phyloP scores from a whole-genome alignment of 1,140 invertebrate species.

The Zaprionus kolodkinae region DNA sequence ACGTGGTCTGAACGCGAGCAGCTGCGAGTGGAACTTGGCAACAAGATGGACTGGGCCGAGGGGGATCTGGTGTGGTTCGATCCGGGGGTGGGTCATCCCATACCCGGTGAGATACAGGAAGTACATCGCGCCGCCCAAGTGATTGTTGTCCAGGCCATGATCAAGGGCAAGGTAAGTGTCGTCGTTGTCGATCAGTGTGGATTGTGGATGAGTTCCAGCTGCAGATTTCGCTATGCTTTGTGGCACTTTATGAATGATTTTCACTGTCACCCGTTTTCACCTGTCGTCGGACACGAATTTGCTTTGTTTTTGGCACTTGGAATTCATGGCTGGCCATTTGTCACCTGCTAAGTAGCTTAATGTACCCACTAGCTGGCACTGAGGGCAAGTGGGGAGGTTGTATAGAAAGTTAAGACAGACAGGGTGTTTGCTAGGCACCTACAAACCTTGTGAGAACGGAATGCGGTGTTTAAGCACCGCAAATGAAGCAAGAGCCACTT shows the following conservation, averaged over 20 bases:
- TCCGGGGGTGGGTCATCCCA: slow-evolving; percentile 93
- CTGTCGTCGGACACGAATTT: slow-evolving; percentile 36
- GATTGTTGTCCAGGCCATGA: slow-evolving; percentile 93
- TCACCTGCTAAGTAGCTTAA: slow-evolving; percentile 7
- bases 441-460: no score
- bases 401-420: not conserved
- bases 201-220: slow-evolving; percentile 1
- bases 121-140: slow-evolving; percentile 94
- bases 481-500: no score
- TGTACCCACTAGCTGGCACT: slow-evolving; percentile 3
- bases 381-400: not conserved
- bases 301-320: slow-evolving; percentile 41
- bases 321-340: slow-evolving; percentile 52
- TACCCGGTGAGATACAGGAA: slow-evolving; percentile 95
- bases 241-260: slow-evolving; percentile 58
- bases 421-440: not conserved
- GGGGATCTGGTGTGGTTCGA: slow-evolving; percentile 97
- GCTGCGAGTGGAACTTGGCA: slow-evolving; percentile 3
- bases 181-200: slow-evolving; percentile 14
- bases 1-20: not conserved
- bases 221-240: slow-evolving; percentile 43
- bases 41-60: slow-evolving; percentile 86
- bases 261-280: slow-evolving; percentile 66
- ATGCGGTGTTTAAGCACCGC: no score
- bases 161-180: slow-evolving; percentile 92